Evolutionary conservation across 2,888 invertebrate species (phyloP), one percentile per base, ranked within the genome.

Genomic region (Oasisia sp.): DNA sequence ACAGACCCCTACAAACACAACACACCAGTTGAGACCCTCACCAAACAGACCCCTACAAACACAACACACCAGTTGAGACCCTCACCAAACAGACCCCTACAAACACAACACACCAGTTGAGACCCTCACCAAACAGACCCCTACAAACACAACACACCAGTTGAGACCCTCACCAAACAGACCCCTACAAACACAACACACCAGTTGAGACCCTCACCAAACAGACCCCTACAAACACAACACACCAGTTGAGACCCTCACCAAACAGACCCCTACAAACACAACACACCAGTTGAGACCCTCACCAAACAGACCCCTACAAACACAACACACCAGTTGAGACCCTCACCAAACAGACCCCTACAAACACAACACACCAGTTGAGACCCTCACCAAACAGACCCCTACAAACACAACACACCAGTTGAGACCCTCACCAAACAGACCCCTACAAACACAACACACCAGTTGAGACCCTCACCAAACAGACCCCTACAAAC

Each of bases 381-480:
- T 32, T 32, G n/a, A 90, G 2, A 90, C 14, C 14, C 44, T 44
- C 32, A 5, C 90, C 74, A 27, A 27, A 27, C 74, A 74, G 27
- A 19, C 19, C 27, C 27, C 50, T 50, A 50, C 8, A 50, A 0
- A 50, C 50, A 50, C 50, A 50, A 50, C 99, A 14, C 99, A 99
- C 99, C 99, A 99, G 96, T 99, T 98, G 0, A 99, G 97, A 0
- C 99, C 99, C 96, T 99, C 99, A 11, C 99, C 99, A 97, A 99
- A 99, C 93, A 99, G 96, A 97, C 99, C 98, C 96, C 98, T 94
- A 92, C 19, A 91, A 91, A 32, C 27, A 27, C 9, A 45, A 32
- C n/a, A 56, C n/a, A 90, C n/a, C 27, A 27, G 32, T 32, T 32
- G n/a, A 90, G 27, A 90, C 14, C 14, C 19, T 44, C 90, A 32